These are phyloP conservation scores for Astyanax mexicanus DNA, from an alignment of 2,797 vertebrate species.

Conservation along the genomic window DNA sequence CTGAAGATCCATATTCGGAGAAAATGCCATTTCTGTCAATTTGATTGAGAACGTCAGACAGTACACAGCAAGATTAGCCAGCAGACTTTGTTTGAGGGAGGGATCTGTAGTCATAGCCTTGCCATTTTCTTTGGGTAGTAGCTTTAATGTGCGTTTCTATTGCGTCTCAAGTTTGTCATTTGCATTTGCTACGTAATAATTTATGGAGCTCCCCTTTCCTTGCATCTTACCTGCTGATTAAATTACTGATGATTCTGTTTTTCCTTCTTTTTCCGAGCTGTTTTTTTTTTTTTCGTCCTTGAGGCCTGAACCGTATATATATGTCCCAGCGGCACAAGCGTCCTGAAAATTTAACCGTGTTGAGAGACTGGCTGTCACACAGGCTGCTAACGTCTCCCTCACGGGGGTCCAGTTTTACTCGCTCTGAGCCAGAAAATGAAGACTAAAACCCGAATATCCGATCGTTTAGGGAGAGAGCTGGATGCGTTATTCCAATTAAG, in stretches of 20 bases:
- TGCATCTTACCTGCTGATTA: slow-evolving; percentile 22
- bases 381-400: slow-evolving; percentile 17
- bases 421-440: slow-evolving; percentile 12
- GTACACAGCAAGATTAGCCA: too few relatives aligned
- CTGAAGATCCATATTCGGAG: too few relatives aligned
- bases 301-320: slow-evolving; percentile 30
- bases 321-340: slow-evolving; percentile 15
- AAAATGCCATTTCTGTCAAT: too few relatives aligned
- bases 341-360: slow-evolving; percentile 33
- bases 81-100: too few relatives aligned
- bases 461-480: slow-evolving; percentile 1
- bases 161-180: too few relatives aligned
- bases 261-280: slow-evolving; percentile 7
- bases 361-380: slow-evolving; percentile 28
- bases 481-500: slow-evolving; percentile 24
- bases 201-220: slow-evolving; percentile 1
- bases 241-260: not conserved
- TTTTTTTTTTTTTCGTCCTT: slow-evolving; percentile 40
- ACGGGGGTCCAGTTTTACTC: slow-evolving; percentile 16
- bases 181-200: slow-evolving; percentile 33
- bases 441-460: not conserved
- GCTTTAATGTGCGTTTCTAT: too few relatives aligned
- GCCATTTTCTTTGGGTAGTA: too few relatives aligned
- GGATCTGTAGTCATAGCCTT: too few relatives aligned
- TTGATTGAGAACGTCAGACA: too few relatives aligned